Base-by-base conservation (phyloP, 2,888 invertebrate genomes). In the Choreutis nemorana region DNA sequence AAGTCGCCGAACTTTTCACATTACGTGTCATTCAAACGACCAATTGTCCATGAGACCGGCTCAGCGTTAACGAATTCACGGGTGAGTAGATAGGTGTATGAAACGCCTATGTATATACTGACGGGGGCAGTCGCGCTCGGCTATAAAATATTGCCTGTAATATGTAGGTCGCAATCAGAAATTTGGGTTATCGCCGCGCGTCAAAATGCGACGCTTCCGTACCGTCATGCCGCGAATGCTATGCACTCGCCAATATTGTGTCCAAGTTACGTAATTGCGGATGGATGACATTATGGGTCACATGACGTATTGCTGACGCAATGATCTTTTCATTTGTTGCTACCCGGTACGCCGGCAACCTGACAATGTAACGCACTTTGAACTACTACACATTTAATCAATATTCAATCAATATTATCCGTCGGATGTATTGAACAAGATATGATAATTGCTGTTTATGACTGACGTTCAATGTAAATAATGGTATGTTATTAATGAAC, bases 171-270 rank as follows among this genome's bases (percentile, higher is more conserved):
- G 71, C 55, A 53, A 54, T 58, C 64, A 60, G 62, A 68, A 59
- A 77, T 77, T 73, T 73, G 68, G 75, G 77, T 75, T 75, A 75
- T 71, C 71, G 65, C 64, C 60, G 46, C 71, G 65, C 63, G 63
- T 71, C 70, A 70, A 73, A 73, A 71, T 65, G 64, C 61, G 65
- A 67, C 65, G 58, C 65, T 70, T 71, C 71, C 68, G 60, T 48
- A 47, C 57, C 52, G 60, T 51, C 48, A 56, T 57, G 55, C 58
- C 49, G 59, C 51, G 60, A 66, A 57, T 59, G 59, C 55, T 53
- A 60, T 67, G 62, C 67, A 63, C 51, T 51, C 50, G 55, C 58
- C 57, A 49, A 62, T 66, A 59, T 57, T 58, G 56, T 58, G 53
- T 54, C 50, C 48, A 44, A 48, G 47, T 62, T 67, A 62, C 55